Evolutionary conservation across 1,140 invertebrate genomes (phyloP).

Genomic region (Popillia japonica): DNA sequence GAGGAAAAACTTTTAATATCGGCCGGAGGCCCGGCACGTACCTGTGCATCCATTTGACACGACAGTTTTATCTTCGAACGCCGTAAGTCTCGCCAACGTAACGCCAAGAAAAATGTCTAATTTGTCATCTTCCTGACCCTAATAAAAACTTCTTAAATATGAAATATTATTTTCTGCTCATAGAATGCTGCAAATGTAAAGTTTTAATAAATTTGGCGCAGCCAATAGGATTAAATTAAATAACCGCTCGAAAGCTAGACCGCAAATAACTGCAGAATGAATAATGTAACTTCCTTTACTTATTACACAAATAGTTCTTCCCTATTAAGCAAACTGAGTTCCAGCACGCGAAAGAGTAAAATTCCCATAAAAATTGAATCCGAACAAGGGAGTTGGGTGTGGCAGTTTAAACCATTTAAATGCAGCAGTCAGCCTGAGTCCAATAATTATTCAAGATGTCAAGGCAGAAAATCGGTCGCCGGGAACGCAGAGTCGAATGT

Average conservation of each 20-base stretch:
- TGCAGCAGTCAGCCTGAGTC: slow-evolving; percentile 25
- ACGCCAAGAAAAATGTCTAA: slow-evolving; percentile 34
- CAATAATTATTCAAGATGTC: slow-evolving; percentile 38
- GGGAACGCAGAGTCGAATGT: slow-evolving; percentile 22
- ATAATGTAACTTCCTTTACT: neutral
- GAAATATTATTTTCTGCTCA: neutral
- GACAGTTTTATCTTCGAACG: slow-evolving; percentile 38
- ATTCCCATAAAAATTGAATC: slow-evolving; percentile 4
- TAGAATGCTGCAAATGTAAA: no score
- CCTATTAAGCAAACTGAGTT: neutral
- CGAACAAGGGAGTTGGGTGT: neutral
- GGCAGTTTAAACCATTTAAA: slow-evolving; percentile 23
- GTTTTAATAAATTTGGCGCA: no score
- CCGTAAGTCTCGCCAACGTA: slow-evolving; percentile 7
- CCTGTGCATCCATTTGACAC: slow-evolving; percentile 39
- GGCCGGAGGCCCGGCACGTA: slow-evolving; percentile 31
- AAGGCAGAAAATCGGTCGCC: neutral
- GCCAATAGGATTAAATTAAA: no score
- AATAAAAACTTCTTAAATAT: slow-evolving; percentile 39
- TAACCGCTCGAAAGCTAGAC: no score
- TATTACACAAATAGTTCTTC: neutral
- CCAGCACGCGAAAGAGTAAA: neutral
- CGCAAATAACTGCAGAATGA: neutral
- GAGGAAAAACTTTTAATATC: slow-evolving; percentile 38
- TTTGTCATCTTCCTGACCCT: slow-evolving; percentile 34